Evolutionary conservation across 2,113 vertebrate species (phyloP).

Genomic region (Coryphaenoides rupestris): DNA sequence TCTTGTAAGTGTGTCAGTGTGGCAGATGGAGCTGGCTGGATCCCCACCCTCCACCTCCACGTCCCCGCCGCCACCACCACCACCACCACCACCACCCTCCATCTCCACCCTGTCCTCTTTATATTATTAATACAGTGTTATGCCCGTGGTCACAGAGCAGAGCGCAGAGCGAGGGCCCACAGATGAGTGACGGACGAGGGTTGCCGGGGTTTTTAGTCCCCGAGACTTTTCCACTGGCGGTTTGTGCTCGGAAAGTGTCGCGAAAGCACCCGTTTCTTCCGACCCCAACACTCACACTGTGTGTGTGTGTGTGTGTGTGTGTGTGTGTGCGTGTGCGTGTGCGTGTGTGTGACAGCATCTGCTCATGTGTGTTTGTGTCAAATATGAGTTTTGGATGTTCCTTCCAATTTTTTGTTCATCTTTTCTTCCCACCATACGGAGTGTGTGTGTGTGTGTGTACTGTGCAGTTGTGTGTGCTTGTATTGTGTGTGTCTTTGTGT

Average conservation of each 20-base stretch:
- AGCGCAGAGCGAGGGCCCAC: constrained; percentile 68
- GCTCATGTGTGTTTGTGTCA: constrained; percentile 33
- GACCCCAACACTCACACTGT: constrained; percentile 54
- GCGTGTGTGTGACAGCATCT: constrained; percentile 22
- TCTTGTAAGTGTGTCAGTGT: constrained; percentile 69
- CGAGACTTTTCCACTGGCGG: constrained; percentile 59
- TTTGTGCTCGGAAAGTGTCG: constrained; percentile 42
- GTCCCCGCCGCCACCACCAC: too few species aligned
- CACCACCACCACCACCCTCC: constrained; percentile 29
- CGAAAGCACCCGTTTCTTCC: constrained; percentile 51
- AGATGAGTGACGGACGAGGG: constrained; percentile 62
- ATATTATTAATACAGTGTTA: constrained; percentile 73
- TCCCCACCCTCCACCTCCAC: constrained; percentile 32
- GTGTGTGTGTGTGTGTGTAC: constrained; percentile 18
- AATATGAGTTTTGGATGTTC: constrained; percentile 59
- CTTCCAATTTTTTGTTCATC: constrained; percentile 25
- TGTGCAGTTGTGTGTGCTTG: constrained; percentile 24
- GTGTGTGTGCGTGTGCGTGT: constrained; percentile 13
- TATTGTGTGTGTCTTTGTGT: constrained; percentile 2
- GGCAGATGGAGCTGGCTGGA: constrained; percentile 67
- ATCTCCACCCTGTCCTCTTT: constrained; percentile 8
- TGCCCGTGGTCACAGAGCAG: constrained; percentile 46
- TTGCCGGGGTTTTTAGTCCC: constrained; percentile 61
- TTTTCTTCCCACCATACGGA: constrained; percentile 54
- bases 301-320: constrained; percentile 21